Base-by-base conservation (phyloP, 2,888 invertebrate genomes). In the Hemaris fuciformis region DNA sequence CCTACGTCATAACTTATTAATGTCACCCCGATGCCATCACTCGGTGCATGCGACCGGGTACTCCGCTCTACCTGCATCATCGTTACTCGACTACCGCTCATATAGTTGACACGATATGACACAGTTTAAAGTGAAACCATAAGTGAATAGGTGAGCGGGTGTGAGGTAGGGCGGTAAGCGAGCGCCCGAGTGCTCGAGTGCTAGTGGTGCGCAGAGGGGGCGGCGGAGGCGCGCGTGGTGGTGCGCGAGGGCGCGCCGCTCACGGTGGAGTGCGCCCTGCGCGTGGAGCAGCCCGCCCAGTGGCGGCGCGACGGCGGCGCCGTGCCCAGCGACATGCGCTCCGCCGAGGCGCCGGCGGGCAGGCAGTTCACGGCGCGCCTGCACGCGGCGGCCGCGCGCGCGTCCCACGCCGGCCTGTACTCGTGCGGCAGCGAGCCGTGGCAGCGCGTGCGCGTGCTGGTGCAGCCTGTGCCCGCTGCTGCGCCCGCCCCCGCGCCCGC, bases 201-300 rank as follows among this genome's bases (percentile, higher is more conserved):
- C 64, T 69, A 63, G 73, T 66, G 72, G 65, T 72, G 73, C 74
- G 74, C 75, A 78, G 76, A 72, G 65, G 60, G 23, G 62, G 76
- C 59, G 64, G 71, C 63, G 71, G 81, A 76, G 74, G 61, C 65
- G 66, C 64, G 64, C 67, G 74, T 85, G 79, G 64, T 72, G 76
- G 88, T 84, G 80, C 71, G 66, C 66, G 80, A 71, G 75, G 89
- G 89, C 72, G 83, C 80, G 73, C 87, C 87, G 78, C 84, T 88
- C 57, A 72, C 75, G 43, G 83, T 88, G 79, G 86, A 84, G 85
- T 88, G 89, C 72, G 73, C 80, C 71, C 80, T 88, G 84, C 84
- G 87, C 67, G 77, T 80, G 70, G 82, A 81, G 74, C 76, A 82
- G 77, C 78, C 72, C 65, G 81, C 75, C 62, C 76, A 69, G 70